These are phyloP conservation scores for Rhinatrema bivittatum DNA, from an alignment of 2,797 vertebrate genomes.

Conservation along the genomic window DNA sequence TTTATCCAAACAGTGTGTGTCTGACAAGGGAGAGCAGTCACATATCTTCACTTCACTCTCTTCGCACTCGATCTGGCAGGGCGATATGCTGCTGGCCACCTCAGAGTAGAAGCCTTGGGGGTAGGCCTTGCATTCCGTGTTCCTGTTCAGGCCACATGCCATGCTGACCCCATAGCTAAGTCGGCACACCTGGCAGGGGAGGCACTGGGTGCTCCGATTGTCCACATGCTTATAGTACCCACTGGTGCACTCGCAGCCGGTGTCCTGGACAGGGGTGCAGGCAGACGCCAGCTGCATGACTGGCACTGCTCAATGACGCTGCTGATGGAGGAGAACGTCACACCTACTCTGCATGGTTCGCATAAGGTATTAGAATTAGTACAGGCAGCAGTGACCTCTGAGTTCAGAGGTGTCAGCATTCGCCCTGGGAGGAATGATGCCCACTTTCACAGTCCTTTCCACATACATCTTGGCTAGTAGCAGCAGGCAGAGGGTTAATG, in stretches of 20 bases:
- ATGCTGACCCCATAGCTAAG: conserved; percentile 35
- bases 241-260: conserved; percentile 54
- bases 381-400: conserved; percentile 46
- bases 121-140: conserved; percentile 54
- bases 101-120: conserved; percentile 52
- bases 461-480: conserved; percentile 56
- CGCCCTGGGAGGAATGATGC: conserved; percentile 45
- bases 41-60: conserved; percentile 66
- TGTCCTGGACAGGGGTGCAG: conserved; percentile 45
- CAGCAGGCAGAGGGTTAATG: too few species aligned
- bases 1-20: conserved; percentile 78
- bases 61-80: conserved; percentile 52
- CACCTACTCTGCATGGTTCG: conserved; percentile 46
- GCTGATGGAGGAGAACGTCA: conserved; percentile 41
- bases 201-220: conserved; percentile 27
- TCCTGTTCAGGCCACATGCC: conserved; percentile 35
- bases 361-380: conserved; percentile 61
- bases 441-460: conserved; percentile 50
- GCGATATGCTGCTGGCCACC: conserved; percentile 28
- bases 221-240: conserved; percentile 39
- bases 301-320: conserved; percentile 36
- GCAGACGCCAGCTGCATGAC: conserved; percentile 29
- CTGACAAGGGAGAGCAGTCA: conserved; percentile 51
- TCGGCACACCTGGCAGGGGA: conserved; percentile 48
- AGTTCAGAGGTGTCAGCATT: conserved; percentile 67